phyloP scores from a whole-genome alignment of 92 coral and sea anemone genomes.

The Palythoa grandis region DNA sequence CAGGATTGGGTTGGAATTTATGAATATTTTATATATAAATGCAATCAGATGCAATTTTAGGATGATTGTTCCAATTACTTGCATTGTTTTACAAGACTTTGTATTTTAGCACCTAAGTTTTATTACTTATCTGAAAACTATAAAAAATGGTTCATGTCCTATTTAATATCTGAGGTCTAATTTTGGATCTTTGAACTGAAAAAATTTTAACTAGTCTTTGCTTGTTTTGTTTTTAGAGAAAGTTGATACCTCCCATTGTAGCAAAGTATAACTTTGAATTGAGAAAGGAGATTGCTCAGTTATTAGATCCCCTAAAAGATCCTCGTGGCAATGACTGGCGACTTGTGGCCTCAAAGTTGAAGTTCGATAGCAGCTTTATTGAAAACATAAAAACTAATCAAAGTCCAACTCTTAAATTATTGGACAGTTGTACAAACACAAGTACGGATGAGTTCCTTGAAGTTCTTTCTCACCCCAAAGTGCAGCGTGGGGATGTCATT shows the following conservation, averaged over 20 bases:
- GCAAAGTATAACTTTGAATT: conserved; percentile 61
- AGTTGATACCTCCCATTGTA: not conserved
- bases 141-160: too few species aligned
- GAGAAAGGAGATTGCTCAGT: conserved; percentile 57
- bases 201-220: too few species aligned
- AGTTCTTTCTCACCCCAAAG: conserved; percentile 51
- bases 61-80: too few species aligned
- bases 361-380: conserved; percentile 53
- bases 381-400: conserved; percentile 37
- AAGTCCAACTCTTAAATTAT: conserved; percentile 69
- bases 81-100: too few species aligned
- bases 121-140: too few species aligned
- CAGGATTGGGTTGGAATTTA: too few species aligned
- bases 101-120: too few species aligned
- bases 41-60: too few species aligned
- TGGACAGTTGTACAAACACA: conserved; percentile 57
- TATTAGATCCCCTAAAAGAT: conserved; percentile 58
- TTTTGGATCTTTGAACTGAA: too few species aligned
- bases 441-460: conserved; percentile 54
- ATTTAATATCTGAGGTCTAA: too few species aligned
- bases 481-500: conserved; percentile 72
- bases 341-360: conserved; percentile 73
- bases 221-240: too few species aligned
- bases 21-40: too few species aligned
- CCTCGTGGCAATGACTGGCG: conserved; percentile 82